A percentile compares a stretch with the other conserved stretches of the same genome.
phyloP scores from a whole-genome alignment of 2,797 vertebrate genomes.

The Amblyraja radiata region DNA sequence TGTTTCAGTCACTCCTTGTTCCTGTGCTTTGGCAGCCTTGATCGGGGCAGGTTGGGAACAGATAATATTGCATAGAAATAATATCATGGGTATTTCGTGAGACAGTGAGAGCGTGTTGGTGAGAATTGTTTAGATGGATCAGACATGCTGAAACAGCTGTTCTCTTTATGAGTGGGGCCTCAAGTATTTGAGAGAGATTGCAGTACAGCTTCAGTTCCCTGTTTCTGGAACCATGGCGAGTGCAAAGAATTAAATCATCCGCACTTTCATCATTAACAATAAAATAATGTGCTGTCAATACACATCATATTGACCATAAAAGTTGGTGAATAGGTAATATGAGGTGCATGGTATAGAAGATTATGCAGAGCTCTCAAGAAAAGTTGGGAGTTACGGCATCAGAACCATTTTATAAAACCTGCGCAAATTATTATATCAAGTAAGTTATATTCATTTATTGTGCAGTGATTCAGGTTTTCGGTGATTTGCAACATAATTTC shows the following conservation, averaged over 20 bases:
- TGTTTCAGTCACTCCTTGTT: not conserved
- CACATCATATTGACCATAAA: not conserved
- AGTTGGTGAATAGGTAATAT: not conserved
- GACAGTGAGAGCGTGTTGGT: not conserved
- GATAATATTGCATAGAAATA: not conserved
- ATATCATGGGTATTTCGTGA: conserved; percentile 6
- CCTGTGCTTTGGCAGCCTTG: not conserved
- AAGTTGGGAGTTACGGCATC: no score
- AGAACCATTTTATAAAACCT: not conserved
- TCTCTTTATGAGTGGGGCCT: not conserved
- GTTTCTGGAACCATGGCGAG: not conserved
- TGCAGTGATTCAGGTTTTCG: not conserved
- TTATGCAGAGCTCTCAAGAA: not conserved
- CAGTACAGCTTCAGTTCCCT: not conserved
- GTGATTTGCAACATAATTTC: not conserved
- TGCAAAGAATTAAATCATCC: not conserved
- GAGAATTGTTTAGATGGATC: not conserved
- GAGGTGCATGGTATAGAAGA: not conserved
- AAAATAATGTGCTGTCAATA: not conserved
- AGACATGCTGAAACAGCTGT: not conserved
- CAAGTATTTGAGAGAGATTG: not conserved
- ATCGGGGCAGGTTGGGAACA: not conserved
- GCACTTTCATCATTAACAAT: no score
- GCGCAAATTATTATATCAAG: not conserved
- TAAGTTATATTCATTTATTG: not conserved